These are phyloP conservation scores for Upupa epops DNA, from an alignment of 2,113 vertebrate species.

Conservation along the genomic window DNA sequence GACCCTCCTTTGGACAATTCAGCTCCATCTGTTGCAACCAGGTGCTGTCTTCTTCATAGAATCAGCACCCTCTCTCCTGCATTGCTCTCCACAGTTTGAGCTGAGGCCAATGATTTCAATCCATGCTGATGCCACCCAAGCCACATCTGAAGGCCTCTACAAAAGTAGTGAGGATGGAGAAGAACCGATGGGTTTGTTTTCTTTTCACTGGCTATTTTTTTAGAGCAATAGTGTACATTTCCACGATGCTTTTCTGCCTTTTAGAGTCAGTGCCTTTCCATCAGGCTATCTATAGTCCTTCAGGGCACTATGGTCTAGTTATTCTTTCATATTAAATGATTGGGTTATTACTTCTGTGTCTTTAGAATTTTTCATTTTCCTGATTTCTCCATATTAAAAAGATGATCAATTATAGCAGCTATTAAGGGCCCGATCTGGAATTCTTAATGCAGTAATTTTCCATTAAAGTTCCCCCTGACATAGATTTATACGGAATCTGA, in stretches of 20 bases:
- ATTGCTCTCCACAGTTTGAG: neutral
- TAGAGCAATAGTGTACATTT: too few relatives aligned
- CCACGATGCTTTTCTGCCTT: neutral
- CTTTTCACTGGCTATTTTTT: neutral
- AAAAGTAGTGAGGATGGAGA: rapidly evolving
- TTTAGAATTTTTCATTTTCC: conserved; percentile 53
- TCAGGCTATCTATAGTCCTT: conserved; percentile 23
- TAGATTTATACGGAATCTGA: conserved; percentile 65
- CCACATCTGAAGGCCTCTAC: neutral
- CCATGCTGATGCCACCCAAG: neutral
- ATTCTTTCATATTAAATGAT: conserved; percentile 62
- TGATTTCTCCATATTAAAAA: conserved; percentile 58
- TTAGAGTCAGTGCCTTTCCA: neutral
- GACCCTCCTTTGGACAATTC: too few relatives aligned
- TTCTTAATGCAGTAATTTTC: conserved; percentile 59
- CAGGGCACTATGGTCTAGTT: conserved; percentile 39
- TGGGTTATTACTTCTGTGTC: conserved; percentile 59
- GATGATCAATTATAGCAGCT: conserved; percentile 50
- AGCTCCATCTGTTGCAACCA: neutral
- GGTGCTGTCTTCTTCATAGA: neutral
- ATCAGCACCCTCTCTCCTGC: too few relatives aligned
- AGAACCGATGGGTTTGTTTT: neutral
- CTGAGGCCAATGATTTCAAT: neutral
- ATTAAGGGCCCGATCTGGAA: conserved; percentile 62
- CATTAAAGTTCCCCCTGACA: conserved; percentile 37